Conservation (phyloP, 2,888 invertebrate genomes). For the Drymonia ruficornis region DNA sequence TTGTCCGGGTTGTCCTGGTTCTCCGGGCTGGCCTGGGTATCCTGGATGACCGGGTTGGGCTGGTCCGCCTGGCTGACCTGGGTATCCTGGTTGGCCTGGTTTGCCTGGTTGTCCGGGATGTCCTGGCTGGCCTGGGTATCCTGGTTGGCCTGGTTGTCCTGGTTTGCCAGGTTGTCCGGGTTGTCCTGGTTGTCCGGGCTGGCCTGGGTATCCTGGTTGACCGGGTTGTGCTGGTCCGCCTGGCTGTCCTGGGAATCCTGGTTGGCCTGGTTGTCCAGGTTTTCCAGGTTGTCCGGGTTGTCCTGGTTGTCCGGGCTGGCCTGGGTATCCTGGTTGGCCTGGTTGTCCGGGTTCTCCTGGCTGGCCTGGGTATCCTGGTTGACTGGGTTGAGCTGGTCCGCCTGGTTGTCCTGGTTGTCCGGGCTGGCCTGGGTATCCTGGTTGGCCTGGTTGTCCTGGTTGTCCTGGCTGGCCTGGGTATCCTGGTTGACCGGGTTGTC, state of each 20-base stretch:
- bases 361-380: slow-evolving; percentile 7
- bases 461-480: slow-evolving; percentile 42
- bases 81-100: slow-evolving; percentile 30
- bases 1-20: slow-evolving; percentile 10
- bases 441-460: slow-evolving; percentile 35
- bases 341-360: slow-evolving; percentile 11
- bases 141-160: slow-evolving; percentile 28
- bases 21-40: slow-evolving; percentile 37
- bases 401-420: slow-evolving; percentile 38
- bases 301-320: slow-evolving; percentile 7
- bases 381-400: slow-evolving; percentile 45
- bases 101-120: slow-evolving; percentile 41
- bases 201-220: slow-evolving; percentile 32
- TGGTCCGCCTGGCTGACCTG: slow-evolving; percentile 69
- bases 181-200: slow-evolving; percentile 40
- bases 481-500: slow-evolving; percentile 46
- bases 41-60: slow-evolving; percentile 49
- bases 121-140: slow-evolving; percentile 18
- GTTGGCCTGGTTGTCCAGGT: slow-evolving; percentile 39
- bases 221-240: slow-evolving; percentile 30
- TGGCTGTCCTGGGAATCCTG: slow-evolving; percentile 30
- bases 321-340: slow-evolving; percentile 8
- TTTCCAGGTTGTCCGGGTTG: slow-evolving; percentile 51
- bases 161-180: slow-evolving; percentile 46
- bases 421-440: slow-evolving; percentile 11